Evolutionary conservation across 2,797 vertebrate genomes (phyloP).

Genomic region (Hyperoplus lanceolatus): DNA sequence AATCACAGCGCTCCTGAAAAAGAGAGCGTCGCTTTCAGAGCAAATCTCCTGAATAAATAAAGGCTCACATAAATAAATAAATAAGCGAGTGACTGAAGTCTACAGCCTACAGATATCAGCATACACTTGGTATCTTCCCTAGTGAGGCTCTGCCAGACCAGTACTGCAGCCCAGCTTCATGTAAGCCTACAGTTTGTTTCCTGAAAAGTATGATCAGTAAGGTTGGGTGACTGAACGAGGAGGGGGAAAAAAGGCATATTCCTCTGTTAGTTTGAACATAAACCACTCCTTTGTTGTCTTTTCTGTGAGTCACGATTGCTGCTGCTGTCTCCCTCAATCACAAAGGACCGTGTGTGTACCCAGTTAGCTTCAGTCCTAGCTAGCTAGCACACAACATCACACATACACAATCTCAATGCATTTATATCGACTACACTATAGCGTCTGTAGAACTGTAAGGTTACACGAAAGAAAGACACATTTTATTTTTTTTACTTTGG

Average conservation of each 20-base stretch:
- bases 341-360: neutral
- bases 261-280: neutral
- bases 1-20: conserved; percentile 19
- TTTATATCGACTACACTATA: neutral
- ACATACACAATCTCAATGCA: neutral
- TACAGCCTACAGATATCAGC: conserved; percentile 20
- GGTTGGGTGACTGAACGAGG: conserved; percentile 6
- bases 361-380: conserved; percentile 1
- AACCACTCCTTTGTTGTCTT: neutral
- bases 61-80: conserved; percentile 31
- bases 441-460: conserved; percentile 3
- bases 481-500: conserved; percentile 23
- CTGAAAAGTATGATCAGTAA: conserved; percentile 9
- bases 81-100: conserved; percentile 12
- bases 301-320: neutral
- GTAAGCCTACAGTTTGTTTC: conserved; percentile 18
- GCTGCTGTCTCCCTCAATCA: neutral
- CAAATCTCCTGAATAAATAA: conserved; percentile 26
- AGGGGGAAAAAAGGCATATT: neutral
- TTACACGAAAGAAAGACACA: conserved; percentile 15
- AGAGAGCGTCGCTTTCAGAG: conserved; percentile 2
- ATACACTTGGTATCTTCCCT: conserved; percentile 17
- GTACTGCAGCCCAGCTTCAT: conserved; percentile 16
- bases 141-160: conserved; percentile 18
- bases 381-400: neutral